phyloP scores from a whole-genome alignment of 2,113 vertebrate species.

The Antidorcas marsupialis region DNA sequence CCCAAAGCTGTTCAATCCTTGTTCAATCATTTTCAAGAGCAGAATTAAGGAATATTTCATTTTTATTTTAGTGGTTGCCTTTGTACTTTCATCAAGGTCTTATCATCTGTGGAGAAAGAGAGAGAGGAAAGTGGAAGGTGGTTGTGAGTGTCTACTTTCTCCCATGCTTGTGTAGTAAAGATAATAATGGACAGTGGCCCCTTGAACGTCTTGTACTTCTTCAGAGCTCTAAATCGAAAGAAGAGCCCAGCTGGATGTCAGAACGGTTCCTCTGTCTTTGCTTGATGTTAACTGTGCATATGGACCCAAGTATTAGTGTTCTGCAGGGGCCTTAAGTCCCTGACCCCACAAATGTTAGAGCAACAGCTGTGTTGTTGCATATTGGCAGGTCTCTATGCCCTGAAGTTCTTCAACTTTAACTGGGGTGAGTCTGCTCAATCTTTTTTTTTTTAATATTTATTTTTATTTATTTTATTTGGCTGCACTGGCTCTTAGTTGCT shows the following conservation, averaged over 20 bases:
- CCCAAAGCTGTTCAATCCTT: background rate
- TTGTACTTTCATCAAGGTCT: background rate
- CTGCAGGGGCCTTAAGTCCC: background rate
- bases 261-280: background rate
- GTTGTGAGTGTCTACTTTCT: background rate
- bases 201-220: background rate
- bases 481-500: background rate
- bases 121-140: background rate
- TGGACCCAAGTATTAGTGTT: background rate
- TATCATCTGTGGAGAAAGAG: background rate
- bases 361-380: background rate
- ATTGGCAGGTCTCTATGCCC: background rate
- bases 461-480: background rate
- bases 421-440: background rate
- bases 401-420: background rate
- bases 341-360: background rate
- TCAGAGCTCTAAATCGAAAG: background rate
- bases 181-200: rapidly evolving
- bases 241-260: background rate
- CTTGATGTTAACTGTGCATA: background rate
- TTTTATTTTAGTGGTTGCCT: background rate
- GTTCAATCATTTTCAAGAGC: background rate
- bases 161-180: background rate
- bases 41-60: background rate
- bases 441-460: background rate